phyloP scores from a whole-genome alignment of 2,797 vertebrate genomes.

The Melanotaenia pygmaea region DNA sequence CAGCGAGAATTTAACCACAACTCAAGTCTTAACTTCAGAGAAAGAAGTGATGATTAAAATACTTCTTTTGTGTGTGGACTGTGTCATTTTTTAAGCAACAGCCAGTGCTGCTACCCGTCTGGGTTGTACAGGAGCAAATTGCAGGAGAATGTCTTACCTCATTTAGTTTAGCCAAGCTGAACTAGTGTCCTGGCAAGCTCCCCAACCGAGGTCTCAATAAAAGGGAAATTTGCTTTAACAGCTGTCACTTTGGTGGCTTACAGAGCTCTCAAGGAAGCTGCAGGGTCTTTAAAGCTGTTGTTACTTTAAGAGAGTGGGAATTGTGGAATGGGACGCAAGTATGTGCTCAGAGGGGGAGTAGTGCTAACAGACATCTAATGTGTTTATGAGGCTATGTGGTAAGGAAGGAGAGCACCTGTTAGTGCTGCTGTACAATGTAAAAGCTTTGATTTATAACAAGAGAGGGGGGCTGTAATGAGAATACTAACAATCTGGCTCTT shows the following conservation, averaged over 20 bases:
- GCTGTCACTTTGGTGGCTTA: constrained; percentile 78
- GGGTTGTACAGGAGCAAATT: constrained; percentile 68
- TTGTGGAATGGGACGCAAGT: constrained; percentile 22
- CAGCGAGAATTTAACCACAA: constrained; percentile 59
- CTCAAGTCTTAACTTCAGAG: constrained; percentile 47
- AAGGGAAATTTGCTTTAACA: constrained; percentile 78
- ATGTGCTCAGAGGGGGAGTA: constrained; percentile 1
- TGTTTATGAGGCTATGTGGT: constrained; percentile 74
- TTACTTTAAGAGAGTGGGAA: constrained; percentile 69
- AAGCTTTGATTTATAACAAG: constrained; percentile 82
- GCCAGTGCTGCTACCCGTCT: constrained; percentile 48
- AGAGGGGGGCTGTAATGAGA: constrained; percentile 81
- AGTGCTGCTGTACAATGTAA: constrained; percentile 70
- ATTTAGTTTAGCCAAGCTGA: constrained; percentile 72
- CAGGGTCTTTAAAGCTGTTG: constrained; percentile 69
- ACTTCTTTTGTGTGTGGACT: constrained; percentile 24
- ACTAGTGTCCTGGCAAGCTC: constrained; percentile 70
- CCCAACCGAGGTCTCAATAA: constrained; percentile 71
- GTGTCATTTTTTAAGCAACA: too few species aligned
- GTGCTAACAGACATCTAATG: constrained; percentile 70
- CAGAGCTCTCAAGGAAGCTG: constrained; percentile 71
- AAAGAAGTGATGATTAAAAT: constrained; percentile 57
- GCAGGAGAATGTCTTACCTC: constrained; percentile 68
- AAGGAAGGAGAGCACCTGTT: constrained; percentile 73
- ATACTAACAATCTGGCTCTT: constrained; percentile 81